Conservation (phyloP, 1,140 invertebrate genomes). For the Hermatobates lingyangjiaoensis region DNA sequence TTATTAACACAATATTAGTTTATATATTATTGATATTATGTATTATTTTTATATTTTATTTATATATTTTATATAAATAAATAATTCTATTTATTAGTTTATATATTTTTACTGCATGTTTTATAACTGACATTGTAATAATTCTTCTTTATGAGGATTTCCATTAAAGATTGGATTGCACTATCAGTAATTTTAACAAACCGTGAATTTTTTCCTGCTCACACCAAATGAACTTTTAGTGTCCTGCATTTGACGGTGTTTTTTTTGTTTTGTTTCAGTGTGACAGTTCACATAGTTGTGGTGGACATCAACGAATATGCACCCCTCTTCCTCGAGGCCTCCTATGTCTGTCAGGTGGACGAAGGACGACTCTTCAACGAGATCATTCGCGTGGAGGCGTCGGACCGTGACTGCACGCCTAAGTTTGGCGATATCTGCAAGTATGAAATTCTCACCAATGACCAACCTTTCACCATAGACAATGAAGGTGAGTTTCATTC, state of each 20-base stretch:
- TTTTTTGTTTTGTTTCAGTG: conserved; percentile 34
- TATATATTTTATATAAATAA: too few species aligned
- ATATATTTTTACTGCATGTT: too few species aligned
- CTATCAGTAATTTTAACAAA: too few species aligned
- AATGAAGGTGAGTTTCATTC: conserved; percentile 57
- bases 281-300: conserved; percentile 85
- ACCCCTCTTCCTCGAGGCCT: conserved; percentile 70
- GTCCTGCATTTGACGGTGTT: background rate
- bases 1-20: too few species aligned
- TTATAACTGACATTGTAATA: too few species aligned
- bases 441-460: conserved; percentile 77
- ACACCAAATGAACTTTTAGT: too few species aligned
- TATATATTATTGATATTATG: too few species aligned
- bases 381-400: conserved; percentile 74
- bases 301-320: conserved; percentile 88
- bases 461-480: conserved; percentile 82
- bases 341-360: conserved; percentile 74
- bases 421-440: conserved; percentile 87
- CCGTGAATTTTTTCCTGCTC: too few species aligned
- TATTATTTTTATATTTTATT: too few species aligned
- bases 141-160: too few species aligned
- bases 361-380: conserved; percentile 79
- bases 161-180: too few species aligned
- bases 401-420: conserved; percentile 77
- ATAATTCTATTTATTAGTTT: too few species aligned